Evolutionary conservation across 2,797 vertebrate genomes (phyloP), one percentile per base, ranked within the genome.

Genomic region (Aldrovandia affinis): DNA sequence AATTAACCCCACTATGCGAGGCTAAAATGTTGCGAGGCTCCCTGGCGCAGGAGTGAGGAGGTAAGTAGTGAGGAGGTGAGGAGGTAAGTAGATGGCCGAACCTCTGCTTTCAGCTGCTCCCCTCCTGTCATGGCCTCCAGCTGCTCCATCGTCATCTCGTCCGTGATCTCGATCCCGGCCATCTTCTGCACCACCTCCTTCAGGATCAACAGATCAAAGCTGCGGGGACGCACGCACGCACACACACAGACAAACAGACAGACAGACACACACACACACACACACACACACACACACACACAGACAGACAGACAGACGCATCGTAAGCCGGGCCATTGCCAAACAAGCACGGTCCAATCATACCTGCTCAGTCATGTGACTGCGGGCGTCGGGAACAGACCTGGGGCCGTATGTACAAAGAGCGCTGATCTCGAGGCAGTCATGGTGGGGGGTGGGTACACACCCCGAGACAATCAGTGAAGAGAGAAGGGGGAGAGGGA

Each of bases 171-270:
- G 81, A 99, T 99, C 81, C 98, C 98, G 1, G 98, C 98, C 98
- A 99, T 99, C 94, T 99, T 99, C 94, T 99, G 98, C 83, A 99
- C 98, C 59, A 99, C 98, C 90, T 99, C 98, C 92, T 99, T 99
- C 87, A 99, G 94, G 94, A 99, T 99, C 89, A 99, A 93, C 90
- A 99, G 94, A 93, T 99, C 98, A 94, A 99, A 99, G 92, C 98
- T 99, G 93, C 83, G 92, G 63, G 82, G 82, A 12, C 42, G 28
- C 47, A 61, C 14, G 44, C 14, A 28, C 25, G 1, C 1, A 22
- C 36, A 68, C 57, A 78, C 22, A 78, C 77, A 28, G 33, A 84
- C 22, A 4, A 0, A 12, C 39, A 30, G 22, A 47, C 36, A 33
- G 25, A 50, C 39, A 79, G n/a, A 93, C 87, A 82, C 85, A 89